A percentile compares a stretch with the other conserved stretches of the same genome.
Conservation (phyloP, 2,113 vertebrate species). For the cattle (Bos taurus) region DNA sequence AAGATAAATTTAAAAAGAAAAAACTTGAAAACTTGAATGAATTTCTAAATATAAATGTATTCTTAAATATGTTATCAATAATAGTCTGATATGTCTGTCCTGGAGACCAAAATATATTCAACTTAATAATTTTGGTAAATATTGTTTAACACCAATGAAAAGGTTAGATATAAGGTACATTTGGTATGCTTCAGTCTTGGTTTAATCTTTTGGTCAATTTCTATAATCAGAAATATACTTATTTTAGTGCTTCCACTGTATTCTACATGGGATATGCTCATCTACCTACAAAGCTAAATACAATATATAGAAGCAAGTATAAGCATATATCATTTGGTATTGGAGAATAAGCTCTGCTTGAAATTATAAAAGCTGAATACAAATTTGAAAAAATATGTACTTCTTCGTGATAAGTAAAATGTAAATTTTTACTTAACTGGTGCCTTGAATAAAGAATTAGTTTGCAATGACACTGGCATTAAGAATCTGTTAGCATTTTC, state of each 20-base stretch:
- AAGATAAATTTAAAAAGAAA: not conserved
- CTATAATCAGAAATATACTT: not conserved
- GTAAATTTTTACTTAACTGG: constrained; percentile 35
- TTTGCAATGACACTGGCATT: not conserved
- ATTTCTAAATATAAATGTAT: not conserved
- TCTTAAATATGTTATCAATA: not conserved
- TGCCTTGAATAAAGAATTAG: not conserved
- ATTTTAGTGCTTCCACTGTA: not conserved
- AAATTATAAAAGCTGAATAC: not conserved
- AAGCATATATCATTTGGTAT: not conserved
- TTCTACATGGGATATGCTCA: not conserved
- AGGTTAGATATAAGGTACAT: not conserved
- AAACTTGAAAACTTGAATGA: not conserved
- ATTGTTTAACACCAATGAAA: not conserved
- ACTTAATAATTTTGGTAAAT: not conserved
- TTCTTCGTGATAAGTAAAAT: not conserved
- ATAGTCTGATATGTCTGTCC: not conserved
- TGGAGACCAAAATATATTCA: not conserved
- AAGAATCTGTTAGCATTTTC: constrained; percentile 5
- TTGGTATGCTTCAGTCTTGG: not conserved
- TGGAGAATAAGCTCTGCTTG: not conserved
- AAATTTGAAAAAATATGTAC: not conserved
- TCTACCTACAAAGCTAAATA: not conserved
- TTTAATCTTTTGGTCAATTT: not conserved
- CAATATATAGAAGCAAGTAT: not conserved